These are phyloP conservation scores for Hanleya hanleyi DNA, from an alignment of 2,888 invertebrate species.

Conservation along the genomic window DNA sequence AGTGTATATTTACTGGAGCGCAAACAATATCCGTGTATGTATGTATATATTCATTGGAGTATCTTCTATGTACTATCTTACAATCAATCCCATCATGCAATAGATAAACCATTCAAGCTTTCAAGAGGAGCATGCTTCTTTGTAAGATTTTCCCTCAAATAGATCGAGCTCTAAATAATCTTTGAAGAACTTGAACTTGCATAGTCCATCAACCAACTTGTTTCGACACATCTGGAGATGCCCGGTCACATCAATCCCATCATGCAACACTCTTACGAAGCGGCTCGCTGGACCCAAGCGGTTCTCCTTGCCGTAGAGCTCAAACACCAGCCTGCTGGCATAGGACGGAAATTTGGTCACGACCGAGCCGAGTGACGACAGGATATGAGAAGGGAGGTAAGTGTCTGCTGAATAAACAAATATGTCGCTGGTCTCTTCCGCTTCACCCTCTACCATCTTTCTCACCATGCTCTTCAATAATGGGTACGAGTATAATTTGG, in stretches of 20 bases:
- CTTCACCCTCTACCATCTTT: neutral
- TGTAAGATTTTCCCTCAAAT: neutral
- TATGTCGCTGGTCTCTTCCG: neutral
- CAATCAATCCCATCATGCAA: no score
- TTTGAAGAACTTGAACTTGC: neutral
- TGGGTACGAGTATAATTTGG: neutral
- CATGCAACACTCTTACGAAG: conserved; percentile 4
- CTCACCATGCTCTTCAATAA: neutral
- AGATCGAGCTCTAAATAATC: neutral
- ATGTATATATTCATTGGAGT: no score
- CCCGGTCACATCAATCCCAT: neutral
- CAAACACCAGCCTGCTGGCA: neutral
- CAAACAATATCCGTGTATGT: no score
- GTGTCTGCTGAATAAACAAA: neutral
- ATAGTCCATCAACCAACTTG: neutral
- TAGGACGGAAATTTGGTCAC: neutral
- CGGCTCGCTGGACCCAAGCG: neutral
- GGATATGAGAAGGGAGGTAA: neutral
- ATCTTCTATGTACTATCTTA: no score
- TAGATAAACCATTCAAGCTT: no score
- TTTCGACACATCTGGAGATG: neutral
- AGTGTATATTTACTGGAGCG: no score
- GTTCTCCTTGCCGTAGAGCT: neutral
- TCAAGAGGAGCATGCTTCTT: neutral
- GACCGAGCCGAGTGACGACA: neutral